A percentile compares a stretch with the other conserved stretches of the same genome.
Evolutionary conservation across 2,888 invertebrate genomes (phyloP).

Genomic region (Melitaea athalia): DNA sequence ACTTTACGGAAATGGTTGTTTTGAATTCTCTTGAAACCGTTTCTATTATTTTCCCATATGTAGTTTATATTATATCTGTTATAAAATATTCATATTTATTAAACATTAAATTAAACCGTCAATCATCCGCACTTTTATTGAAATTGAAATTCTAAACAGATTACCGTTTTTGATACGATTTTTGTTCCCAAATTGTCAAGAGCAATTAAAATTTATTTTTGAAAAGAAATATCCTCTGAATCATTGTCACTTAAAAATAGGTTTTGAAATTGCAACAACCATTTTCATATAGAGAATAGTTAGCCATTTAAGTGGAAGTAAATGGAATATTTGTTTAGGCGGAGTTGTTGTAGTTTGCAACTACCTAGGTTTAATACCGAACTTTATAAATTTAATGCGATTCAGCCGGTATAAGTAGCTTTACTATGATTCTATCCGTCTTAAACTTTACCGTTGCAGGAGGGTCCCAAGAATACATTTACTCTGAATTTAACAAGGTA

Average conservation of each 20-base stretch:
- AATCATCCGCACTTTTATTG: too few relatives aligned
- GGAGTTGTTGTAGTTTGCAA: slow-evolving; percentile 32
- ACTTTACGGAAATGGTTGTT: too few relatives aligned
- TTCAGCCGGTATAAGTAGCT: slow-evolving; percentile 38
- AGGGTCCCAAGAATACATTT: slow-evolving; percentile 31
- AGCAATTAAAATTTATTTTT: too few relatives aligned
- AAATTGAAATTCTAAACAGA: too few relatives aligned
- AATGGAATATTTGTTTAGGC: slow-evolving; percentile 25
- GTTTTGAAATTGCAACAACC: neutral
- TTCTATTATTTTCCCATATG: too few relatives aligned
- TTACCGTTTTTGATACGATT: too few relatives aligned
- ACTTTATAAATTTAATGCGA: slow-evolving; percentile 43
- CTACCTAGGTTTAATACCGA: slow-evolving; percentile 35
- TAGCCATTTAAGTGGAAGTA: neutral
- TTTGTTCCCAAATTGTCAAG: too few relatives aligned
- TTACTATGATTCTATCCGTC: slow-evolving; percentile 36
- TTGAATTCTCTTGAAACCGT: too few relatives aligned
- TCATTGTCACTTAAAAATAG: neutral
- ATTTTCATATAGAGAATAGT: neutral
- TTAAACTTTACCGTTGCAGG: slow-evolving; percentile 29
- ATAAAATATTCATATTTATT: too few relatives aligned
- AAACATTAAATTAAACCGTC: too few relatives aligned
- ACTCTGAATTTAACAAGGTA: slow-evolving; percentile 9
- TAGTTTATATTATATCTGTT: too few relatives aligned
- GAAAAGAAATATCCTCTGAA: too few relatives aligned